phyloP scores from a whole-genome alignment of 2,888 invertebrate species.

The Cheiracanthium punctorium region DNA sequence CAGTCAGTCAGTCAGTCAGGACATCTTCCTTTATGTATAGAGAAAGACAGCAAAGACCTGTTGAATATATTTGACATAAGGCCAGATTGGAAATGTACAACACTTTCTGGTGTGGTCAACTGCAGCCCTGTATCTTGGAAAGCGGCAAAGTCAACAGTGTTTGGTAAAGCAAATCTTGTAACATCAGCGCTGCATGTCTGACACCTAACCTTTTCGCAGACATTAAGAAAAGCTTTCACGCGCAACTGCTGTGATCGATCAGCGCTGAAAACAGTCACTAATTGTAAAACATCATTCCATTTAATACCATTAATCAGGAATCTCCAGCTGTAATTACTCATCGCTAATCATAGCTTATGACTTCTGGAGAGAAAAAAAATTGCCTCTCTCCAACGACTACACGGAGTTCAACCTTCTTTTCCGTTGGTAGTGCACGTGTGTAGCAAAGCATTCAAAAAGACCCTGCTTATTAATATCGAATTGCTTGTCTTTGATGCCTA shows the following conservation, averaged over 20 bases:
- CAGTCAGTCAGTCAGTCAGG: too few relatives aligned
- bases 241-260: slow-evolving; percentile 30
- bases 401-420: background rate
- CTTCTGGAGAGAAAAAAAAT: slow-evolving; percentile 13
- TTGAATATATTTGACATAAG: too few relatives aligned
- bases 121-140: too few relatives aligned
- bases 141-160: too few relatives aligned
- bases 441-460: background rate
- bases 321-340: slow-evolving; percentile 59
- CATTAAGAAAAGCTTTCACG: background rate
- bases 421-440: slow-evolving; percentile 6
- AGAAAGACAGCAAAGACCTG: too few relatives aligned
- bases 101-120: too few relatives aligned
- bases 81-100: too few relatives aligned
- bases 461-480: slow-evolving; percentile 21
- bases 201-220: background rate
- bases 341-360: slow-evolving; percentile 57
- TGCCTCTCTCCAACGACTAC: slow-evolving; percentile 34
- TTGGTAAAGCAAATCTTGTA: background rate
- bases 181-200: slow-evolving; percentile 1
- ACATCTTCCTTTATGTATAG: too few relatives aligned
- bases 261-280: slow-evolving; percentile 40
- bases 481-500: background rate
- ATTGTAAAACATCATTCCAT: slow-evolving; percentile 48
- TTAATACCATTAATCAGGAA: slow-evolving; percentile 40